Conservation (phyloP, 2,888 invertebrate genomes). For the Melipona beecheii region DNA sequence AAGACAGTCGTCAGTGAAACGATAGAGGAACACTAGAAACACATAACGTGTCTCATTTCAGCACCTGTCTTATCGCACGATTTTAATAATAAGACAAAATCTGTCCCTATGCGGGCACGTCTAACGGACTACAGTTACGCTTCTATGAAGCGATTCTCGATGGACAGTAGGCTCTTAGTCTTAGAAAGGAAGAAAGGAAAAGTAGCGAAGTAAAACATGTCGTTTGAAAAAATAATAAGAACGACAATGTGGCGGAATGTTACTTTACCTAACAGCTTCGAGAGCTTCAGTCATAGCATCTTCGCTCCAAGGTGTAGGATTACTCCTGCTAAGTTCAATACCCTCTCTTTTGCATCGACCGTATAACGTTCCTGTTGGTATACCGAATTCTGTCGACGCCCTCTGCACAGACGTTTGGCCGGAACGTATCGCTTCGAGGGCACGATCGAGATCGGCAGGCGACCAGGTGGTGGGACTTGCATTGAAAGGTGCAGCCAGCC, state of each 20-base stretch:
- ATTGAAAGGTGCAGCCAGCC: conserved; percentile 95
- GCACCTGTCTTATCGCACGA: too few relatives aligned
- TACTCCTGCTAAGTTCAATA: conserved; percentile 94
- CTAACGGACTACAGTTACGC: too few relatives aligned
- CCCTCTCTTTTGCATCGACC: conserved; percentile 95
- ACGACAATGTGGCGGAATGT: neutral
- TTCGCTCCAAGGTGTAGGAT: conserved; percentile 97
- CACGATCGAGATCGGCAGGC: conserved; percentile 92
- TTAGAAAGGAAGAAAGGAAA: neutral
- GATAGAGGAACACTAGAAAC: too few relatives aligned
- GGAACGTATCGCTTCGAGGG: conserved; percentile 92
- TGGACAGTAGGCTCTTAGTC: too few relatives aligned
- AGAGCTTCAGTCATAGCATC: conserved; percentile 96
- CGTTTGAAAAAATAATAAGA: neutral
- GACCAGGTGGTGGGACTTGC: conserved; percentile 95
- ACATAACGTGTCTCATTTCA: too few relatives aligned
- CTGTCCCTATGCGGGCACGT: too few relatives aligned
- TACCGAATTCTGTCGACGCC: conserved; percentile 94
- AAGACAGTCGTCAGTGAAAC: too few relatives aligned
- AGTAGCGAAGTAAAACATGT: neutral
- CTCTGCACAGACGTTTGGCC: conserved; percentile 94
- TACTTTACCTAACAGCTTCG: conserved; percentile 91
- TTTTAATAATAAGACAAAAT: too few relatives aligned
- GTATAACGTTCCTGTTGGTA: conserved; percentile 94
- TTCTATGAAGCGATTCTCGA: too few relatives aligned